phyloP scores from a whole-genome alignment of 2,797 vertebrate species.

The Hydrophis major region DNA sequence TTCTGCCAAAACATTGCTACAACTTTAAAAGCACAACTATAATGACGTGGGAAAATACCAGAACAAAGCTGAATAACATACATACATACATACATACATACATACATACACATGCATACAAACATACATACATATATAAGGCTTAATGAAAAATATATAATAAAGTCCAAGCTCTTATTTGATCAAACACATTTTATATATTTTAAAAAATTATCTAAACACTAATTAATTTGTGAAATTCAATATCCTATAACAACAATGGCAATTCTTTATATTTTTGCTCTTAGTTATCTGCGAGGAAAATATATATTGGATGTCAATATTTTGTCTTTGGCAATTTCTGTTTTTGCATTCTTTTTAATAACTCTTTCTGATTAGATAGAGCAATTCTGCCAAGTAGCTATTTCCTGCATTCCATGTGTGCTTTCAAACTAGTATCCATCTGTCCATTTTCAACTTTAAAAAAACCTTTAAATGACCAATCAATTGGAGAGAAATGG shows the following conservation, averaged over 20 bases:
- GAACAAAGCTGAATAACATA: no score
- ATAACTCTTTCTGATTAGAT: slow-evolving; percentile 44
- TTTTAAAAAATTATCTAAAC: neutral
- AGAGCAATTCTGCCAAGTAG: slow-evolving; percentile 63
- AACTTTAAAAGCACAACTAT: no score
- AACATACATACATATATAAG: no score
- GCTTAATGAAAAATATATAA: neutral
- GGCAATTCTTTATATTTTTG: slow-evolving; percentile 32
- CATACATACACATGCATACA: no score
- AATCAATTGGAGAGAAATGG: slow-evolving; percentile 13
- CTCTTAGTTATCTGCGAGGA: slow-evolving; percentile 37
- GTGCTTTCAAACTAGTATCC: slow-evolving; percentile 69
- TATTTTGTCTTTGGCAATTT: slow-evolving; percentile 56
- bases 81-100: no score
- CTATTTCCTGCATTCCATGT: slow-evolving; percentile 73
- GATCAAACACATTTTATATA: neutral
- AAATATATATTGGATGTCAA: slow-evolving; percentile 49
- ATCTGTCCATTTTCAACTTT: slow-evolving; percentile 70
- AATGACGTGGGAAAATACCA: no score
- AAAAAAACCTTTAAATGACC: slow-evolving; percentile 59
- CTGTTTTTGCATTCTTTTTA: slow-evolving; percentile 44
- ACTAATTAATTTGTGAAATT: neutral
- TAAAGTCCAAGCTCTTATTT: neutral
- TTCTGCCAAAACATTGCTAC: no score
- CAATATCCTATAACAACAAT: slow-evolving; percentile 16